Evolutionary conservation across 2,797 vertebrate species (phyloP).

Genomic region (Urosaurus nigricauda): DNA sequence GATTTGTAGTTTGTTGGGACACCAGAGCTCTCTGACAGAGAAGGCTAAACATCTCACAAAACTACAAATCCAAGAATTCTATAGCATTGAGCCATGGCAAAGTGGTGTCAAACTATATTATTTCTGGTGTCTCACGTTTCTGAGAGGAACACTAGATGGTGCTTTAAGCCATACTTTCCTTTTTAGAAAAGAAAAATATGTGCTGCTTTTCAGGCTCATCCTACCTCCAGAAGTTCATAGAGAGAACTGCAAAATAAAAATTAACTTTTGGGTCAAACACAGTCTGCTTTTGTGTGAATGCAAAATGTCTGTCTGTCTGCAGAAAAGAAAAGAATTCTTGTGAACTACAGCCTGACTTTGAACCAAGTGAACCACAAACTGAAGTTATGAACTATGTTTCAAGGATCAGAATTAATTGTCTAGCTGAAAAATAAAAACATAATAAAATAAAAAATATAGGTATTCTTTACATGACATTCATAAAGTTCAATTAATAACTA

Average conservation of each 20-base stretch:
- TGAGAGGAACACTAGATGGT: conserved; percentile 65
- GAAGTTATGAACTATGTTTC: not conserved
- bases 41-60: too few species aligned
- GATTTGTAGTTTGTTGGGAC: too few species aligned
- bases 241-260: not conserved
- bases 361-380: too few species aligned
- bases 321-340: not conserved
- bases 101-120: too few species aligned
- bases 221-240: not conserved
- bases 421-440: not conserved
- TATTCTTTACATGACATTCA: not conserved
- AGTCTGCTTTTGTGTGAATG: not conserved
- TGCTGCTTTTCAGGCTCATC: not conserved
- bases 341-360: not conserved
- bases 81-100: too few species aligned
- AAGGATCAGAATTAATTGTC: not conserved
- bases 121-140: conserved; percentile 11
- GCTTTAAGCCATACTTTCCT: conserved; percentile 47
- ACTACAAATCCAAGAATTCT: too few species aligned
- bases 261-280: not conserved
- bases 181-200: not conserved
- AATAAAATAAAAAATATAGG: not conserved
- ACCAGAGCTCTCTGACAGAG: too few species aligned
- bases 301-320: not conserved
- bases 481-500: not conserved